Conservation (phyloP, 2,113 vertebrate species). For the Holacanthus passer region DNA sequence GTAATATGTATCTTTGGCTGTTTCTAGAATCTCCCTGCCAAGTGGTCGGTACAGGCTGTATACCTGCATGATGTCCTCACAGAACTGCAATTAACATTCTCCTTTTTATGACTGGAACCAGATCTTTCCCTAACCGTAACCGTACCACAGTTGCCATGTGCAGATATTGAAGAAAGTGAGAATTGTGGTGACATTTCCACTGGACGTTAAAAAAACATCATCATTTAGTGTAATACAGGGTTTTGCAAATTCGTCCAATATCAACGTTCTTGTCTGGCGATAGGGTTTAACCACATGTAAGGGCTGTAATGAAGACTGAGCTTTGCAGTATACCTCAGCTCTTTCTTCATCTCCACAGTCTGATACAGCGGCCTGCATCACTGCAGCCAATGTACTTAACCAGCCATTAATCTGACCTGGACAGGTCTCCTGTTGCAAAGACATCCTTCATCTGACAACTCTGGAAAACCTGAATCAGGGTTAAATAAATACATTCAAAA, state of each 20-base stretch:
- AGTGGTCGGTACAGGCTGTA: too few species aligned
- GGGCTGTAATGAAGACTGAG: conserved; percentile 28
- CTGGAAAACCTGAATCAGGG: conserved; percentile 28
- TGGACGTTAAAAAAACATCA: background rate
- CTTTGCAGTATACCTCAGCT: conserved; percentile 16
- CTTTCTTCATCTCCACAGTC: conserved; percentile 1
- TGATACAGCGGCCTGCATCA: conserved; percentile 2
- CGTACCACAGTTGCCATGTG: background rate
- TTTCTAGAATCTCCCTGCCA: too few species aligned
- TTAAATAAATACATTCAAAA: conserved; percentile 41
- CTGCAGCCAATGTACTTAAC: conserved; percentile 36
- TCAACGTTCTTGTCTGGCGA: background rate
- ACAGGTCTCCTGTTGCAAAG: conserved; percentile 15
- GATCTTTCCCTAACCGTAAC: background rate
- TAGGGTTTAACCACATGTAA: background rate
- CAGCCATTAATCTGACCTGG: conserved; percentile 39
- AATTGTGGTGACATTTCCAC: background rate
- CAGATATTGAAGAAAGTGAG: background rate
- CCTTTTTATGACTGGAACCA: background rate
- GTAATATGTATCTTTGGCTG: too few species aligned
- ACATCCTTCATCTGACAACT: conserved; percentile 24
- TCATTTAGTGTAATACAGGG: background rate
- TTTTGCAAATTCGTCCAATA: background rate
- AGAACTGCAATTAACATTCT: background rate
- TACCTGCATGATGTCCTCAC: background rate